A percentile compares a stretch with the other conserved stretches of the same genome.
phyloP scores from a whole-genome alignment of 2,797 vertebrate species.

The Cichlasoma orientale region DNA sequence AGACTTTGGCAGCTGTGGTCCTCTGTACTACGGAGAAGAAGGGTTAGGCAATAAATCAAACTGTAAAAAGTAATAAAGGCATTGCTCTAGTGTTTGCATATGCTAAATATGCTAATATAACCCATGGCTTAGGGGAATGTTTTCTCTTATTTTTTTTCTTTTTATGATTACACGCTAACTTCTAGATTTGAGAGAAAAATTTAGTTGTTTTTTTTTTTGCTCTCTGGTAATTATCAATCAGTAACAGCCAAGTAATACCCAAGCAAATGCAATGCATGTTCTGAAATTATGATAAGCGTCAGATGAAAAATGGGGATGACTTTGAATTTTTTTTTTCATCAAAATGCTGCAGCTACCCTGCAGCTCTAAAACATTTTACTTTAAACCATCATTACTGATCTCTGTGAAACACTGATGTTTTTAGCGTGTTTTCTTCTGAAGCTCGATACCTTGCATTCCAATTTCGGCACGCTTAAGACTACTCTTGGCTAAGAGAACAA shows the following conservation, averaged over 20 bases:
- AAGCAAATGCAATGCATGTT: neutral
- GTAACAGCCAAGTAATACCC: neutral
- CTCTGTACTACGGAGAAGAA: neutral
- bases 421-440: conserved; percentile 39
- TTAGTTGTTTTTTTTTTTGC: neutral
- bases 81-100: neutral
- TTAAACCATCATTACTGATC: conserved; percentile 17
- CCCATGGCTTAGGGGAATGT: neutral
- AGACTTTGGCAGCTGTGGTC: neutral
- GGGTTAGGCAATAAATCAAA: neutral
- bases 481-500: conserved; percentile 49
- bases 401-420: conserved; percentile 27
- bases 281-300: neutral
- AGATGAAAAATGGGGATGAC: neutral
- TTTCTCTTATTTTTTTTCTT: too few relatives aligned
- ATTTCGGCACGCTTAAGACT: conserved; percentile 20
- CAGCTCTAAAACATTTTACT: neutral
- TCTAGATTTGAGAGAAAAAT: neutral
- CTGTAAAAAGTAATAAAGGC: neutral
- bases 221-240: neutral
- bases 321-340: neutral
- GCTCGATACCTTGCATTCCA: conserved; percentile 46
- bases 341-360: neutral
- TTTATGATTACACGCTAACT: neutral
- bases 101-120: neutral